Evolutionary conservation across 2,797 vertebrate genomes (phyloP).

Genomic region (Numenius phaeopus): DNA sequence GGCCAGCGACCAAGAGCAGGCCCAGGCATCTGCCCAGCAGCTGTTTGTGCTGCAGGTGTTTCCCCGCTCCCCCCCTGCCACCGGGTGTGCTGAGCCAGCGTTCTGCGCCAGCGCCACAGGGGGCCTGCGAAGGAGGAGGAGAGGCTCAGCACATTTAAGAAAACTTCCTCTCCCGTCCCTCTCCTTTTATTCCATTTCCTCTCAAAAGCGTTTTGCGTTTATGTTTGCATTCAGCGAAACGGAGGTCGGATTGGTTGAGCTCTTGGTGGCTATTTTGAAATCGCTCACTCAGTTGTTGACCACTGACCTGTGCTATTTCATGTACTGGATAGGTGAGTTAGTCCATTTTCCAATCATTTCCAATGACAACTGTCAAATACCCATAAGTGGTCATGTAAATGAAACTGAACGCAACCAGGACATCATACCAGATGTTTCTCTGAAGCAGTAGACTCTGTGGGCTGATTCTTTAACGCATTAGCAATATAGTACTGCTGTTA

Average conservation of each 20-base stretch:
- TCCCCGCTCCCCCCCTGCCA: neutral
- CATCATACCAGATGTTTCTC: neutral
- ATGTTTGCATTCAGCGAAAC: neutral
- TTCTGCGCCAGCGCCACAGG: fast-evolving
- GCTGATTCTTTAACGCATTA: neutral
- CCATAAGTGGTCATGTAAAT: neutral
- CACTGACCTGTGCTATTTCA: neutral
- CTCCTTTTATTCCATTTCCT: neutral
- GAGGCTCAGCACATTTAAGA: neutral
- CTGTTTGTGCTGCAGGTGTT: neutral
- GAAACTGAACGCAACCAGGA: neutral
- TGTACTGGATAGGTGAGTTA: neutral
- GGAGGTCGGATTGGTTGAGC: neutral
- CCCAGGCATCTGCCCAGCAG: neutral
- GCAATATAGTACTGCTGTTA: neutral
- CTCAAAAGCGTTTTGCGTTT: fast-evolving
- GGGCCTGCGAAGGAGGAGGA: neutral
- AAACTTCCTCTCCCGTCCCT: neutral
- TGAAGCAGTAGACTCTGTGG: neutral
- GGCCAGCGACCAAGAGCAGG: neutral
- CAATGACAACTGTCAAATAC: neutral
- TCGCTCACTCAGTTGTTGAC: neutral
- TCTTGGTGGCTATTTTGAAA: neutral
- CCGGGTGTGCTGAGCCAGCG: neutral
- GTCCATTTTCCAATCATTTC: neutral